phyloP scores from a whole-genome alignment of 92 coral and sea anemone genomes.

The Chrysogorgia sp. region DNA sequence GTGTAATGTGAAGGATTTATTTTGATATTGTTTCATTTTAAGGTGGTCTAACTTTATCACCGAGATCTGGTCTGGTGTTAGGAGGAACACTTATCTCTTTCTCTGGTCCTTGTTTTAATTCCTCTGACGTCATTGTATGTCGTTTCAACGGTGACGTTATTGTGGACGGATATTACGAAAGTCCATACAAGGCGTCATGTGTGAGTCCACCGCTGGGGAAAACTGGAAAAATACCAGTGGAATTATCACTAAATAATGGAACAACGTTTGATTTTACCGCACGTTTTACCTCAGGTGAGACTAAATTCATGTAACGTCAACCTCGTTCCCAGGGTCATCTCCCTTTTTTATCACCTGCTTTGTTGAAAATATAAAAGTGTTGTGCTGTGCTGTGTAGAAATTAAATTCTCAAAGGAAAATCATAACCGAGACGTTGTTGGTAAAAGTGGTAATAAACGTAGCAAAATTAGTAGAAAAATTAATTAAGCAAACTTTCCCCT shows the following conservation, averaged over 20 bases:
- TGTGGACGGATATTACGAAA: constrained; percentile 33
- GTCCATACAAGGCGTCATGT: constrained; percentile 35
- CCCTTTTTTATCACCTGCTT: not conserved
- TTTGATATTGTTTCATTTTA: not conserved
- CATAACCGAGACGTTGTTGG: too few relatives aligned
- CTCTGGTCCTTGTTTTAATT: constrained; percentile 79
- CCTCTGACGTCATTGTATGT: constrained; percentile 47
- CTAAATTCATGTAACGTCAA: not conserved
- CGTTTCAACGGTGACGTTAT: constrained; percentile 35
- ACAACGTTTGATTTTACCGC: constrained; percentile 45
- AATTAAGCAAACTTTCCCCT: too few relatives aligned
- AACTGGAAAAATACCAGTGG: constrained; percentile 35
- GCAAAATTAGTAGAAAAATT: too few relatives aligned
- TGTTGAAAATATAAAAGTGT: not conserved
- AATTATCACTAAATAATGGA: constrained; percentile 52
- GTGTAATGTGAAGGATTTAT: not conserved
- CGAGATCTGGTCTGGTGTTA: constrained; percentile 69
- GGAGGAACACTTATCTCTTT: constrained; percentile 74
- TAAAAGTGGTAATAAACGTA: too few relatives aligned
- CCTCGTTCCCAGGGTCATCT: not conserved
- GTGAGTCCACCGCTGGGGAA: constrained; percentile 43
- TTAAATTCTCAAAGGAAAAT: too few relatives aligned
- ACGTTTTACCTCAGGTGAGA: constrained; percentile 39
- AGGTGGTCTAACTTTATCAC: constrained; percentile 72
- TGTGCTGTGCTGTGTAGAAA: not conserved